phyloP scores from a whole-genome alignment of 2,888 invertebrate species.

The Odiellus spinosus region DNA sequence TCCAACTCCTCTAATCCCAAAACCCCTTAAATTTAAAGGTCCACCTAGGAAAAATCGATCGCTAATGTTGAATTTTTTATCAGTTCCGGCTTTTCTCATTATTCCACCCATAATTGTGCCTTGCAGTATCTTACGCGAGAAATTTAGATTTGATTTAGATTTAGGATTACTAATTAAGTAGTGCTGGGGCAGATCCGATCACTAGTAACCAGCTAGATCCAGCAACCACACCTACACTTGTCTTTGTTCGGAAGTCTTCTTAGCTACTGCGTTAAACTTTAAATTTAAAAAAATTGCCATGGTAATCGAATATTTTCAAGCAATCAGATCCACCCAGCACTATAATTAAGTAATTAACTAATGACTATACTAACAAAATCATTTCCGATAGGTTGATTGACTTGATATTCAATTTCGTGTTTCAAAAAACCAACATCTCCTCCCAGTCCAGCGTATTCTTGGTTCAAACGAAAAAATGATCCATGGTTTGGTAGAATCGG shows the following conservation, averaged over 20 bases:
- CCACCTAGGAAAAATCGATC: conserved; percentile 80
- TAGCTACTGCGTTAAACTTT: too few species aligned
- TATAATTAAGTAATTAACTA: conserved; percentile 3
- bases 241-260: too few species aligned
- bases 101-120: conserved; percentile 49
- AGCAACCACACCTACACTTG: too few species aligned
- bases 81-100: conserved; percentile 42
- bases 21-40: conserved; percentile 72
- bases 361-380: conserved; percentile 31
- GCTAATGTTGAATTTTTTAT: conserved; percentile 42
- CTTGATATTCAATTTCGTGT: conserved; percentile 56
- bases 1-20: conserved; percentile 69
- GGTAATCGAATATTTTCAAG: too few species aligned
- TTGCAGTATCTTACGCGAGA: conserved; percentile 62
- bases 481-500: conserved; percentile 62
- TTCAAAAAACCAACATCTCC: conserved; percentile 82
- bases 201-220: too few species aligned
- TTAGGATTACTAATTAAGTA: too few species aligned
- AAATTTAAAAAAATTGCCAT: too few species aligned
- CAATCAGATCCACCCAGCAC: too few species aligned
- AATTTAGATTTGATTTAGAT: too few species aligned
- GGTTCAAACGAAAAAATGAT: conserved; percentile 41
- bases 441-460: conserved; percentile 72
- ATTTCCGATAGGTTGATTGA: conserved; percentile 46
- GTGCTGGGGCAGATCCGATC: too few species aligned